Base-by-base conservation (phyloP, 2,888 invertebrate species). In the Archips crataeganus region DNA sequence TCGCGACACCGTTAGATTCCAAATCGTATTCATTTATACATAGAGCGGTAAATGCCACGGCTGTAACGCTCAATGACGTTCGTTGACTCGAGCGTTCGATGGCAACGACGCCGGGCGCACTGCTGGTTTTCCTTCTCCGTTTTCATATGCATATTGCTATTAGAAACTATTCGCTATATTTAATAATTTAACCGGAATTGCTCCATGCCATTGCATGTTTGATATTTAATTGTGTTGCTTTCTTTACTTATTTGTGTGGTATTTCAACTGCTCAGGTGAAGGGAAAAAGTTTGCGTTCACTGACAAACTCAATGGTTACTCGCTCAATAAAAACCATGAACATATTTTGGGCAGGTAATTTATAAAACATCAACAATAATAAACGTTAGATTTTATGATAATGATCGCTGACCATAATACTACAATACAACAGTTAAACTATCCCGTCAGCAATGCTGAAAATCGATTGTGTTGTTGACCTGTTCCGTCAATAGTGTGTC, bases 41-140 rank as follows among this genome's bases (percentile, higher is more conserved):
- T 80, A 87, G 77, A 83, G 85, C 81, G 75, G 78, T 82, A 77
- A 85, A 79, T 85, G 63, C 79, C 75, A 65, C 83, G 86, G 49
- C 73, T 74, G 67, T 76, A 71, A 73, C 77, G 77, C 87, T 94
- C 94, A 94, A 94, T 94, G 92, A 93, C 94, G 94, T 94, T 94
- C 94, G 88, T 94, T 94, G 94, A 94, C 94, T 93, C 91, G 87
- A 89, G 88, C 92, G 93, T 89, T 93, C 92, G 92, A 92, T 92
- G 93, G 87, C 92, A 92, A 23, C 42, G 51, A 60, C 73, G 74
- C 23, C 60, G 74, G 65, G 90, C 89, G 90, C 87, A 90, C 90
- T 88, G 91, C 92, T 93, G 92, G 93, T 94, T 94, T 94, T 94
- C 94, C 94, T 94, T 94, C 94, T 94, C 90, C 85, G 89, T 93